Conservation (phyloP, 2,888 invertebrate genomes). For the Brachycybe producta region DNA sequence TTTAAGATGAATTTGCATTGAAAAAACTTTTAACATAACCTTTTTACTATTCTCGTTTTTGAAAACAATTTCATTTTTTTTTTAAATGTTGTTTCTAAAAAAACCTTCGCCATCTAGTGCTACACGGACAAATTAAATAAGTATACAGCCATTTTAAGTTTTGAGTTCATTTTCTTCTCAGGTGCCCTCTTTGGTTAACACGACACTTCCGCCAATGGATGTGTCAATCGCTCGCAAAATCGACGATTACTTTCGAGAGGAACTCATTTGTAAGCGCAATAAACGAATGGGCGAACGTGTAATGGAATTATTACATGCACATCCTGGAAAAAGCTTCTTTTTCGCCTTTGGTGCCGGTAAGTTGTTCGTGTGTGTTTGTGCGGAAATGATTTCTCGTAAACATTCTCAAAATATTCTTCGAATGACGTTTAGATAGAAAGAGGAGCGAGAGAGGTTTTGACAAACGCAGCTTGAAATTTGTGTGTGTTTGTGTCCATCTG, state of each 20-base stretch:
- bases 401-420: too few relatives aligned
- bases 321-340: slow-evolving; percentile 38
- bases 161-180: slow-evolving; percentile 21
- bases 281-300: slow-evolving; percentile 39
- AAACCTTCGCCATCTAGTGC: too few relatives aligned
- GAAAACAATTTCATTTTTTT: background rate
- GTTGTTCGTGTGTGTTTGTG: too few relatives aligned
- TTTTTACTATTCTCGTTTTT: too few relatives aligned
- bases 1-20: too few relatives aligned
- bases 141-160: slow-evolving; percentile 8
- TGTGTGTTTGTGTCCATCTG: too few relatives aligned
- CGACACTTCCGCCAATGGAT: slow-evolving; percentile 29
- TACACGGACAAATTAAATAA: too few relatives aligned
- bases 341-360: slow-evolving; percentile 43
- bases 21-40: too few relatives aligned
- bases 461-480: background rate
- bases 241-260: slow-evolving; percentile 39
- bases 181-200: slow-evolving; percentile 31
- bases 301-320: slow-evolving; percentile 33
- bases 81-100: too few relatives aligned
- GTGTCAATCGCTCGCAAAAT: slow-evolving; percentile 29
- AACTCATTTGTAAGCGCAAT: slow-evolving; percentile 41
- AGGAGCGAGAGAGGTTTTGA: slow-evolving; percentile 8
- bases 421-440: background rate
- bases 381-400: too few relatives aligned